Base-by-base conservation (phyloP, 2,888 invertebrate genomes). In the Drosophila phalerata region DNA sequence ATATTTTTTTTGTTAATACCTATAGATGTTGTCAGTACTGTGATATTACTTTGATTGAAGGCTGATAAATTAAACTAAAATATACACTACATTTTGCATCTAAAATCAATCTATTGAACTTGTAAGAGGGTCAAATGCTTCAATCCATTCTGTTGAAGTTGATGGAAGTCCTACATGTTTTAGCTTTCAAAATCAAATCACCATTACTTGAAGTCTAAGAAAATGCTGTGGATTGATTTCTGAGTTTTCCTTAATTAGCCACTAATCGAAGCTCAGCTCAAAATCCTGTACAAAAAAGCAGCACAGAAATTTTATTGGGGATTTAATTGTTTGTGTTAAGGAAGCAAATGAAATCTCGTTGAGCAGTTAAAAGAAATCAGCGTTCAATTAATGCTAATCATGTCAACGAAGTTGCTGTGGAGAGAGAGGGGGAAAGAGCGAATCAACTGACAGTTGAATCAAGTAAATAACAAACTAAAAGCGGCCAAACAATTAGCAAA, bases 311-410 rank as follows among this genome's bases (percentile, higher is more conserved):
- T 49, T 48, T 43, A 55, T 55, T 11, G 19, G n/a, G 19, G 5
- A 10, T 30, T 30, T 30, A 2, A 45, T 37, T 45, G 56, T 37
- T 13, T 30, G 32, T 43, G n/a, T 32, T 11, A 13, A n/a, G 9
- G 13, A 73, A 56, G 57, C 68, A 77, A 80, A 77, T 42, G 47
- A 57, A 69, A 66, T 81, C 58, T 30, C 47, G 47, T 43, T 64
- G 43, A 56, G 49, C 38, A 57, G 65, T 15, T 40, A 47, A 68
- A 82, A 76, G 69, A 86, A 83, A 80, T 83, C 83, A 86, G 69
- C 63, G 73, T 73, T 83, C 87, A 83, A 83, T 83, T 81, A 83
- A 83, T 84, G 83, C 72, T 83, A 83, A 83, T 83, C 84, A 71
- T 76, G 87, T 84, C 87, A 86, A 67, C 64, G 63, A 57, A 69